Base-by-base conservation (phyloP, 2,888 invertebrate species). In the Glomeris marginata region DNA sequence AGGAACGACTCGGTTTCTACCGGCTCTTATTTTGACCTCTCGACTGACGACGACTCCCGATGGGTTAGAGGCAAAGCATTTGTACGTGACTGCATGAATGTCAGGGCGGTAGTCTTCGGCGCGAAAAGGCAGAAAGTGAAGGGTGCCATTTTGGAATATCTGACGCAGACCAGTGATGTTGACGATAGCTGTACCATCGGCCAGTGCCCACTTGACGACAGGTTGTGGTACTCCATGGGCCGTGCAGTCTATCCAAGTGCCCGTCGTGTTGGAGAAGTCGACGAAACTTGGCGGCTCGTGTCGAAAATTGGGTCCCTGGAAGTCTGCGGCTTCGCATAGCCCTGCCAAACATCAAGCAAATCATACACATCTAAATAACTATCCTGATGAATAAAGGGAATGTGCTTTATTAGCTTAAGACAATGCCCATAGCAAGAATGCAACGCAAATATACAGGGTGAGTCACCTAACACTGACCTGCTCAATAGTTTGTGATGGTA, bases 221-320 rank as follows among this genome's bases (percentile, higher is more conserved):
- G 66, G 66, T 1, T 64, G 60, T 0, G 67, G 66, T n/a, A 59
- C 58, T 5, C 65, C 66, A 52, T 59, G 63, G 15, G 66, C 66
- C 15, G 64, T 60, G 54, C 67, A 67, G 4, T 62, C 61, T 13
- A 67, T 59, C 20, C 60, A 50, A 21, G 59, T 58, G 22, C 65
- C 66, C 22, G 60, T 59, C 22, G 62, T 62, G 58, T 65, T 66
- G 50, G 63, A 61, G 54, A 66, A 64, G 13, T 59, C 60, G 4
- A 65, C 57, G 0, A 57, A 51, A 28, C 57, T 56, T 6, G 64
- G 64, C 5, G 65, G 66, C 49, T 64, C 62, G n/a, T 61, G 60
- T 38, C 64, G 57, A 58, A 66, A 66, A 22, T 64, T 60, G 8
- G 66, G 66, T 6, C 65, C 66, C 37, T 47, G 47, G 41, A 47